phyloP scores from a whole-genome alignment of 2,888 invertebrate species.

The Ochropleura plecta region DNA sequence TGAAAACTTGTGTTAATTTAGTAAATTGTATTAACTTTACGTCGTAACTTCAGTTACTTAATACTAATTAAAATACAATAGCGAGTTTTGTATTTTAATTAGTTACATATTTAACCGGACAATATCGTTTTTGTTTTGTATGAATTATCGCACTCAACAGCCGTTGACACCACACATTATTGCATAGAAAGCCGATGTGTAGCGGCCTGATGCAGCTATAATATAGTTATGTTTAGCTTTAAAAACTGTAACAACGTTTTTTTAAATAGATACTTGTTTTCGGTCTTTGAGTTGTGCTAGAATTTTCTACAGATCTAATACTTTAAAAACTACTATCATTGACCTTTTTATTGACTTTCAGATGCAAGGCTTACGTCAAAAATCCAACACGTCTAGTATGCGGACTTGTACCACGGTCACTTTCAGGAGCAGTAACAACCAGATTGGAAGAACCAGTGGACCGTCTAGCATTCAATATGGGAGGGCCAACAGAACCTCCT shows the following conservation, averaged over 20 bases:
- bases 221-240: neutral
- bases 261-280: neutral
- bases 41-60: neutral
- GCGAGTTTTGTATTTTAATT: too few relatives aligned
- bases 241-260: neutral
- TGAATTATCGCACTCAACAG: neutral
- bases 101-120: neutral
- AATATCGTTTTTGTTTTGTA: neutral
- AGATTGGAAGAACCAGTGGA: conserved; percentile 66
- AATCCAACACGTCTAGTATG: conserved; percentile 87
- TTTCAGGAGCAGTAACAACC: conserved; percentile 82
- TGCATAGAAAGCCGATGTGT: neutral
- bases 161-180: neutral
- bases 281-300: neutral
- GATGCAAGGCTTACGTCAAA: conserved; percentile 89
- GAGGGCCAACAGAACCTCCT: conserved; percentile 68
- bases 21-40: neutral
- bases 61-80: neutral
- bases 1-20: neutral
- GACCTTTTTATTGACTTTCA: conserved; percentile 65
- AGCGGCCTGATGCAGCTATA: neutral
- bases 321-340: neutral
- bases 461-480: conserved; percentile 75
- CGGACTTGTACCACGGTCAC: conserved; percentile 84
- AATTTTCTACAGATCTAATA: neutral